Conservation (phyloP, 2,888 invertebrate genomes). For the Stictocephala bisonia region DNA sequence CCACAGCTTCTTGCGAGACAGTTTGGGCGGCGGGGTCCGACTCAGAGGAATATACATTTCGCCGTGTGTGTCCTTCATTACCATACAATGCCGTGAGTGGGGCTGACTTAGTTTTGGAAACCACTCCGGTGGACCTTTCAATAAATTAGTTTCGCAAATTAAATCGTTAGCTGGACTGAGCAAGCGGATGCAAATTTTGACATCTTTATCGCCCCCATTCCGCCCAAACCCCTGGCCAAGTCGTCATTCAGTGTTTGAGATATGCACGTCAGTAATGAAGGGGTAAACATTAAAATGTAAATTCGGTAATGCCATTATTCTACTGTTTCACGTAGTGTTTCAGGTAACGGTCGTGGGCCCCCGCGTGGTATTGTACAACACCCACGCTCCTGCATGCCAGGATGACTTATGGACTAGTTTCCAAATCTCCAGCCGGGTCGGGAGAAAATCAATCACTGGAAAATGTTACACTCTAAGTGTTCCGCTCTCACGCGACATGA, state of each 20-base stretch:
- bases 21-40: too few relatives aligned
- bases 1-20: too few relatives aligned
- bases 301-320: slow-evolving; percentile 30
- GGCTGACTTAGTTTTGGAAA: slow-evolving; percentile 13
- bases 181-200: slow-evolving; percentile 29
- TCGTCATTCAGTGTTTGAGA: slow-evolving; percentile 2
- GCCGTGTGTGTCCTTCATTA: slow-evolving; percentile 25
- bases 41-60: slow-evolving; percentile 9
- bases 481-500: too few relatives aligned
- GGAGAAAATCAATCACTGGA: too few relatives aligned
- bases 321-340: slow-evolving; percentile 26
- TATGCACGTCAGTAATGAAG: slow-evolving; percentile 18
- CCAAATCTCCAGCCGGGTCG: slow-evolving; percentile 25
- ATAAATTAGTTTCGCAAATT: slow-evolving; percentile 25
- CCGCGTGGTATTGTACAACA: slow-evolving; percentile 16
- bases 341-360: slow-evolving; percentile 25
- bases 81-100: slow-evolving; percentile 10
- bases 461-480: too few relatives aligned
- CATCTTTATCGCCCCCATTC: slow-evolving; percentile 9
- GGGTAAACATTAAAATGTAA: slow-evolving; percentile 31
- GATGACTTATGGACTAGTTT: slow-evolving; percentile 28
- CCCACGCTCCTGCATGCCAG: slow-evolving; percentile 1
- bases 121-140: slow-evolving; percentile 13
- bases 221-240: too few relatives aligned
- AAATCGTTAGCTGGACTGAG: slow-evolving; percentile 8